phyloP scores from a whole-genome alignment of 2,888 invertebrate genomes.

The Marronus borbonicus region DNA sequence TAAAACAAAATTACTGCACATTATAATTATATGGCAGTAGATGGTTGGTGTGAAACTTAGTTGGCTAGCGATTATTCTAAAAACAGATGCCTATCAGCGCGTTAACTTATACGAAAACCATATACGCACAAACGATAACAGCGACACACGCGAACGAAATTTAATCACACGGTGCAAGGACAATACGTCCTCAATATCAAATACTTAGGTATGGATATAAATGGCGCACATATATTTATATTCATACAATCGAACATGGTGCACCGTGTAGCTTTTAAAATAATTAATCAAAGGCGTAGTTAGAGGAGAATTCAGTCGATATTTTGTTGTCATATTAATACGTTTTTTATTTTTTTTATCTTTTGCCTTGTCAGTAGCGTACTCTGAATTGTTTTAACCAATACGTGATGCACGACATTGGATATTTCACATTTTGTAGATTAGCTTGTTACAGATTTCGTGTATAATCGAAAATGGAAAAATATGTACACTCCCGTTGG shows the following conservation, averaged over 20 bases:
- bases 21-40: background rate
- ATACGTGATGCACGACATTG: too few relatives aligned
- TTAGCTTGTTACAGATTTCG: too few relatives aligned
- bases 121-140: slow-evolving; percentile 35
- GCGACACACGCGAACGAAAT: slow-evolving; percentile 31
- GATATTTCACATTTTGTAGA: too few relatives aligned
- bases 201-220: slow-evolving; percentile 8
- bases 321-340: background rate
- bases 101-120: slow-evolving; percentile 25
- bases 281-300: background rate
- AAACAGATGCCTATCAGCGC: slow-evolving; percentile 39
- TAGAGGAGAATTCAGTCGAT: background rate
- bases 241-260: background rate
- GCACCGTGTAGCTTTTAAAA: background rate
- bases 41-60: background rate
- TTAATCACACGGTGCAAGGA: slow-evolving; percentile 32
- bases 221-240: background rate
- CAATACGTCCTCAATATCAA: slow-evolving; percentile 30
- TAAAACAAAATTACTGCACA: slow-evolving; percentile 15
- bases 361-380: background rate
- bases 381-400: too few relatives aligned
- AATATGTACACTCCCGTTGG: too few relatives aligned
- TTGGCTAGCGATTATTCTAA: slow-evolving; percentile 16
- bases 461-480: too few relatives aligned
- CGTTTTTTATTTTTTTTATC: background rate